Evolutionary conservation across 2,113 vertebrate genomes (phyloP).

Genomic region (Hemichromis elongatus): DNA sequence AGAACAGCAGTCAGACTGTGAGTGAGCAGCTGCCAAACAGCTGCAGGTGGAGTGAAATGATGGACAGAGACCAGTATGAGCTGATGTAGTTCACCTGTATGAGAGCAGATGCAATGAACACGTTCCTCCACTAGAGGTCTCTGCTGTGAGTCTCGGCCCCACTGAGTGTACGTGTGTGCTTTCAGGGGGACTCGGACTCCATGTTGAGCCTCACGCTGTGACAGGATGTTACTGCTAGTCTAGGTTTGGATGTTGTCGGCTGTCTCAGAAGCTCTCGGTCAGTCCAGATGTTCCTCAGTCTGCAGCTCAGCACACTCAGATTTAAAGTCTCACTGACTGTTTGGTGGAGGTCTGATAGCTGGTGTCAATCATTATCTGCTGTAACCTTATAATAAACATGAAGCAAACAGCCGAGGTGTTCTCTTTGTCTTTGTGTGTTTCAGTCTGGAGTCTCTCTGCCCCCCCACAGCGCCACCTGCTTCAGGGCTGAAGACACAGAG

Average conservation of each 20-base stretch:
- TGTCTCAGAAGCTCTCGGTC: neutral
- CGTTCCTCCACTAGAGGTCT: neutral
- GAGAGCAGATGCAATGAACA: neutral
- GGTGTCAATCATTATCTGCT: neutral
- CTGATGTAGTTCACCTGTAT: neutral
- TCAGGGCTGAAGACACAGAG: neutral
- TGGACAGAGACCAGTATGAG: rapidly evolving
- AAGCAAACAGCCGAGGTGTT: neutral
- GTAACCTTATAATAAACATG: neutral
- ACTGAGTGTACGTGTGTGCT: neutral
- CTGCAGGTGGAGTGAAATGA: neutral
- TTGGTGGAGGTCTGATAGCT: neutral
- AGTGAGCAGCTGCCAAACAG: neutral
- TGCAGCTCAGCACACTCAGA: neutral
- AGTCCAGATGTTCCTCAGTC: neutral
- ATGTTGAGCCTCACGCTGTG: neutral
- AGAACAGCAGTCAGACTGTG: neutral
- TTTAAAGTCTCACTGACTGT: neutral
- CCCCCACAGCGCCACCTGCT: rapidly evolving
- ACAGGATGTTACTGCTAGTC: neutral
- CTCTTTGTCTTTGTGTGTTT: neutral
- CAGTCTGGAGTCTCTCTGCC: neutral
- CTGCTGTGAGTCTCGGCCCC: neutral
- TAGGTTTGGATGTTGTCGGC: neutral
- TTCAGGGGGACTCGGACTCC: neutral